Base-by-base conservation (phyloP, 2,888 invertebrate species). In the Carcina quercana region DNA sequence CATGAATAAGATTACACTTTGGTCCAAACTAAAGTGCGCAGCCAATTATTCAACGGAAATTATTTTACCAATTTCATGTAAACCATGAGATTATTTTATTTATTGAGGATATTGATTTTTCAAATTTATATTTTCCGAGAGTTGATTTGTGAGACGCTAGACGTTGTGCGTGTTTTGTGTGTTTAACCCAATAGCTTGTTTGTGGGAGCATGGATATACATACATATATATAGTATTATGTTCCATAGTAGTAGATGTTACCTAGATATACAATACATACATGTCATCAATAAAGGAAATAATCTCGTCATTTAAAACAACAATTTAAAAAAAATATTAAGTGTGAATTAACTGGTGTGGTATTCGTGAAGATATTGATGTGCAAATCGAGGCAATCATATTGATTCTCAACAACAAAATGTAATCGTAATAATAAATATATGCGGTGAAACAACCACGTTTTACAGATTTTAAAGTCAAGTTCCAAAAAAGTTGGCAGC, bases 21-120 rank as follows among this genome's bases (percentile, higher is more conserved):
- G n/a, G n/a, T n/a, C n/a, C n/a, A n/a, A n/a, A n/a, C n/a, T n/a
- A n/a, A n/a, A n/a, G n/a, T n/a, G n/a, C n/a, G n/a, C n/a, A n/a
- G n/a, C n/a, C n/a, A n/a, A n/a, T n/a, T n/a, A n/a, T n/a, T n/a
- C n/a, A n/a, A n/a, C n/a, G n/a, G n/a, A n/a, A 28, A 13, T 4
- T 20, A 21, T 36, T 46, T 61, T 61, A 59, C 63, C 66, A 68
- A 47, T 60, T 71, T 61, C 54, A 53, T 61, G 38, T 21, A 42
- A 34, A 38, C 46, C 37, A 51, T 58, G 79, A 80, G 80, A 80
- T 82, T 80, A 80, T 79, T 78, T 79, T 74, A 63, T 74, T 72
- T 70, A 65, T 67, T 69, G 64, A 58, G 47, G 51, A 61, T 19
- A 24, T 52, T 15, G 28, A 27, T 38, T 36, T 38, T 40, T 32